phyloP scores from a whole-genome alignment of 2,797 vertebrate genomes.

The Borostomias antarcticus region DNA sequence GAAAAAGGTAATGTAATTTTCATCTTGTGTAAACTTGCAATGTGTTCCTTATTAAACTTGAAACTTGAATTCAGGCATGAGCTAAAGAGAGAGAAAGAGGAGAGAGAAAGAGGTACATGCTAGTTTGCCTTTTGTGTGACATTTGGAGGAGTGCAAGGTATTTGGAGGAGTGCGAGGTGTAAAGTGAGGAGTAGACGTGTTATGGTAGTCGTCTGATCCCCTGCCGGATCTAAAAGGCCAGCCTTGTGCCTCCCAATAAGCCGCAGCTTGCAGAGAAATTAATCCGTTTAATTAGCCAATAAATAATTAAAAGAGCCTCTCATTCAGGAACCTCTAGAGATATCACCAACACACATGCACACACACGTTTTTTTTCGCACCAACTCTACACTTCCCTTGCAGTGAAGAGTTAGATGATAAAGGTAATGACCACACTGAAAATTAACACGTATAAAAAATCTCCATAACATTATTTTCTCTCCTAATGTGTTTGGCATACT shows the following conservation, averaged over 20 bases:
- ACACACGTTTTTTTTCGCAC: neutral
- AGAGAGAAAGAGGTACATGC: conserved; percentile 15
- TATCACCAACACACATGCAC: conserved; percentile 30
- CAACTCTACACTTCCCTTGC: conserved; percentile 19
- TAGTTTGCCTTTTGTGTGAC: conserved; percentile 20
- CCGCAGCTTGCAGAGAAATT: conserved; percentile 37
- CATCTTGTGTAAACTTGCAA: no score
- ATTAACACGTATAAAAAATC: neutral
- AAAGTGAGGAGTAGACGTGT: conserved; percentile 17
- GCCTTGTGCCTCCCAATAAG: conserved; percentile 40
- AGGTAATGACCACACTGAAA: conserved; percentile 27
- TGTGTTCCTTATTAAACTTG: no score
- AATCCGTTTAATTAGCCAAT: conserved; percentile 59
- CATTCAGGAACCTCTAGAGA: conserved; percentile 50
- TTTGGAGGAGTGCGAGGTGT: conserved; percentile 35
- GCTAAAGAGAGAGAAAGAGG: neutral
- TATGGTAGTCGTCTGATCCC: conserved; percentile 22
- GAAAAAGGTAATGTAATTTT: no score
- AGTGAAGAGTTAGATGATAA: conserved; percentile 37
- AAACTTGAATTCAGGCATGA: no score
- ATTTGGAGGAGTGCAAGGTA: conserved; percentile 33
- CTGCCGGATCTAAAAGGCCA: conserved; percentile 44
- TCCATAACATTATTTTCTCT: conserved; percentile 17
- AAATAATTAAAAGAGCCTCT: conserved; percentile 63
- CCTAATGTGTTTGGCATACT: neutral